phyloP scores from a whole-genome alignment of 2,888 invertebrate species.

The Athalia circularis region DNA sequence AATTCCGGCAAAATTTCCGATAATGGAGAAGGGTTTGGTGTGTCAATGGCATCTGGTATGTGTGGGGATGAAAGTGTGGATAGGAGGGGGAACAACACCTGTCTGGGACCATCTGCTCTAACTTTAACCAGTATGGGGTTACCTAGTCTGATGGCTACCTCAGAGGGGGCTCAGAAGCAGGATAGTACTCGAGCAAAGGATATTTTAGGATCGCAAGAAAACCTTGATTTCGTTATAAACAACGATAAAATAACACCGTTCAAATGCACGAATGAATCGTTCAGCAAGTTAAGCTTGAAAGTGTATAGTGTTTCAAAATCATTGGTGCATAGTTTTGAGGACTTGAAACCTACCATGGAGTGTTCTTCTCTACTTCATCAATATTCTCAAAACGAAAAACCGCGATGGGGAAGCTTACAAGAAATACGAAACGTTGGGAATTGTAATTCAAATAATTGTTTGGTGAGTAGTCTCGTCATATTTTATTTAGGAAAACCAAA shows the following conservation, averaged over 20 bases:
- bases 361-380: conserved; percentile 60
- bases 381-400: conserved; percentile 62
- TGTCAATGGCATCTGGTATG: conserved; percentile 53
- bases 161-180: background rate
- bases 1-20: conserved; percentile 27
- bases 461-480: conserved; percentile 59
- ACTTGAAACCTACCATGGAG: conserved; percentile 67
- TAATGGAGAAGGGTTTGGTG: conserved; percentile 34
- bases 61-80: conserved; percentile 55
- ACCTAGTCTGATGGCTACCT: conserved; percentile 20
- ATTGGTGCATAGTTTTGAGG: conserved; percentile 72
- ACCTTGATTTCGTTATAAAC: conserved; percentile 9
- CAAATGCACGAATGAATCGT: conserved; percentile 47
- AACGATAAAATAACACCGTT: conserved; percentile 6
- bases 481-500: too few relatives aligned
- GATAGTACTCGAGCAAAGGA: conserved; percentile 15
- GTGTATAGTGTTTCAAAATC: conserved; percentile 77
- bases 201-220: background rate
- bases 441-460: conserved; percentile 60
- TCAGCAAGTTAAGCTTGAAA: conserved; percentile 81
- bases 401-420: conserved; percentile 81
- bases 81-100: conserved; percentile 66
- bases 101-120: conserved; percentile 65
- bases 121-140: conserved; percentile 36
- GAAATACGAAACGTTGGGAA: conserved; percentile 76